Evolutionary conservation across 2,113 vertebrate species (phyloP).

Genomic region (Scomber scombrus): DNA sequence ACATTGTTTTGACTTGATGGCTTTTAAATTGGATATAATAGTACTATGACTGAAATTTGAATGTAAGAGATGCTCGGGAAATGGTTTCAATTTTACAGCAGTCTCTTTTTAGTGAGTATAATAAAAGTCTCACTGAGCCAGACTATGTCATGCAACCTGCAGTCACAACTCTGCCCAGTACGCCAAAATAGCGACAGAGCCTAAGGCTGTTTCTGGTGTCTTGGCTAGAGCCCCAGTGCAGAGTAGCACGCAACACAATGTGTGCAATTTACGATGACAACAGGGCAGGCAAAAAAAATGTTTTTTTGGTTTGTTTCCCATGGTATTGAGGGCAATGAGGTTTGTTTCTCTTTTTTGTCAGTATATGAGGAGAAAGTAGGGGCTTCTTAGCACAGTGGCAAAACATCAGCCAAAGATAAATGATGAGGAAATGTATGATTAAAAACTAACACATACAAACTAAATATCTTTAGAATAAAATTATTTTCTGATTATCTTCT

Average conservation of each 20-base stretch:
- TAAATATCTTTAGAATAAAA: neutral
- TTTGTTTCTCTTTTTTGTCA: conserved; percentile 40
- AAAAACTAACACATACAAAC: neutral
- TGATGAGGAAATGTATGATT: neutral
- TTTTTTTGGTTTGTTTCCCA: conserved; percentile 25
- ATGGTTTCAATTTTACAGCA: neutral
- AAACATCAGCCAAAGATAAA: neutral
- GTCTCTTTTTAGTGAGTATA: neutral
- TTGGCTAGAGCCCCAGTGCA: conserved; percentile 33
- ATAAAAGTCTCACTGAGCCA: conserved; percentile 11
- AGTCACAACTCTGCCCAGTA: conserved; percentile 22
- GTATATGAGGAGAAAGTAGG: neutral
- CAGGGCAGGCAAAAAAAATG: conserved; percentile 20
- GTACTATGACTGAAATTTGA: neutral
- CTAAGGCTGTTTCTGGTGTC: conserved; percentile 54
- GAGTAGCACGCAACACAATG: conserved; percentile 46
- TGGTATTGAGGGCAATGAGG: conserved; percentile 19
- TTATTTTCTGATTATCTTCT: neutral
- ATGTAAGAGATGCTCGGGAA: neutral
- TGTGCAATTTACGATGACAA: conserved; percentile 43
- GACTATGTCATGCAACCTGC: conserved; percentile 33
- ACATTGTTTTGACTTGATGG: neutral
- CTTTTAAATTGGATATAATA: neutral
- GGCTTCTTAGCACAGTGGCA: neutral
- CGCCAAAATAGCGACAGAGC: conserved; percentile 44